Base-by-base conservation (phyloP, 1,140 invertebrate species). In the Leptopilina clavipes region DNA sequence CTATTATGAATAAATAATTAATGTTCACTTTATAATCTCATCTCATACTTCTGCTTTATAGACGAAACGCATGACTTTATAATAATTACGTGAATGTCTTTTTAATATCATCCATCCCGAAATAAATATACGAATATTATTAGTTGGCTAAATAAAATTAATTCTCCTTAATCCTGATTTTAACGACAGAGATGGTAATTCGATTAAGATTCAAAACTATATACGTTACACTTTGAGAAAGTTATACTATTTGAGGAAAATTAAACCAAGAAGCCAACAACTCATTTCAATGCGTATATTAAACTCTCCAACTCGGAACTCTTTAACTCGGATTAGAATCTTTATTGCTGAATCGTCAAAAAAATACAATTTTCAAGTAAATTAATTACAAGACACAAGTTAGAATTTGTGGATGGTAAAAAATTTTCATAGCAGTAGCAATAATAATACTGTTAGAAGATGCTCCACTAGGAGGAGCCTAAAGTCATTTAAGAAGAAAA, bases 1-100 rank as follows among this genome's bases (percentile, higher is more conserved):
- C 59, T 65, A 31, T 65, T 65, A 65, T 65, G 12, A 65, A 65
- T 65, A 31, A 65, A 65, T 65, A 31, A 31, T 65, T 65, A 22
- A 65, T n/a, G 59, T 31, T 31, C 22, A 65, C 12, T 65, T 22
- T 8, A 31, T 65, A 65, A 65, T 25, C 22, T n/a, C n/a, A n/a
- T n/a, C 25, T 22, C 59, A 31, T 31, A 31, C 25, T 2, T 31
- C 25, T 31, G 25, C 25, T 31, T 31, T 31, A 31, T 31, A 14
- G 19, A 9, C 11, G 22, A n/a, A n/a, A n/a, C 19, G 3, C 56
- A 65, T 14, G n/a, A n/a, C n/a, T n/a, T n/a, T n/a, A n/a, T n/a
- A n/a, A n/a, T n/a, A n/a, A n/a, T n/a, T n/a, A 25, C 12, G 10
- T 12, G 56, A 65, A 65, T n/a, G 3, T 14, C 22, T 37, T 65